Evolutionary conservation across 2,113 vertebrate genomes (phyloP), one percentile per base, ranked within the genome.

Genomic region (Pavo muticus): DNA sequence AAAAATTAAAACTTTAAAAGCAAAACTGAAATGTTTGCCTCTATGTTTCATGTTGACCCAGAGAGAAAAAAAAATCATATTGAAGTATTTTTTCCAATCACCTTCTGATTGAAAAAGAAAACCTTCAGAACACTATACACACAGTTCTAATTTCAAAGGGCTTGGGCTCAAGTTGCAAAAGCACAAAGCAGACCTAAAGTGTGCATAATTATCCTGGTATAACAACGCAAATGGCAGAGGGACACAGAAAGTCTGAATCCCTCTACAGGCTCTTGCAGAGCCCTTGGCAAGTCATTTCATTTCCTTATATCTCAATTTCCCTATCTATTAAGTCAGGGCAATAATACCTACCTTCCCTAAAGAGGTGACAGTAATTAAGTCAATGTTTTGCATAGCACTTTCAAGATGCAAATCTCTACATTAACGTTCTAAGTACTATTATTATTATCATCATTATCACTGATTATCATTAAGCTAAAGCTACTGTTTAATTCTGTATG

Each of bases 341-440:
- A 93, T 94, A 96, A 90, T 84, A 95, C 79, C 83, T 95, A 92
- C 87, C 57, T 94, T 95, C 94, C 93, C 94, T 9, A 44, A 90
- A 97, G 96, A 95, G 79, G 95, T 95, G 93, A 95, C 93, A 96
- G 93, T 95, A 97, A 96, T 97, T 95, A 97, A 97, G 94, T 96
- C 95, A 96, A 87, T 95, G 96, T 95, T 96, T 97, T 96, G 95
- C 94, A 94, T 96, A 95, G 83, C 85, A 93, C 79, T 96, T 95
- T 93, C 83, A 93, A 95, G 94, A 96, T 96, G 95, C 91, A 96
- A 96, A 95, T 95, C 82, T 90, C 93, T 95, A 72, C 92, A 93
- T 94, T 96, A 89, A 97, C 93, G 88, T 91, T 95, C 92, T 96
- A 96, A 94, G 86, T 94, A 84, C 89, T 91, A 69, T 93, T 92